phyloP scores from a whole-genome alignment of 2,797 vertebrate species.

The Lagocephalus sceleratus region DNA sequence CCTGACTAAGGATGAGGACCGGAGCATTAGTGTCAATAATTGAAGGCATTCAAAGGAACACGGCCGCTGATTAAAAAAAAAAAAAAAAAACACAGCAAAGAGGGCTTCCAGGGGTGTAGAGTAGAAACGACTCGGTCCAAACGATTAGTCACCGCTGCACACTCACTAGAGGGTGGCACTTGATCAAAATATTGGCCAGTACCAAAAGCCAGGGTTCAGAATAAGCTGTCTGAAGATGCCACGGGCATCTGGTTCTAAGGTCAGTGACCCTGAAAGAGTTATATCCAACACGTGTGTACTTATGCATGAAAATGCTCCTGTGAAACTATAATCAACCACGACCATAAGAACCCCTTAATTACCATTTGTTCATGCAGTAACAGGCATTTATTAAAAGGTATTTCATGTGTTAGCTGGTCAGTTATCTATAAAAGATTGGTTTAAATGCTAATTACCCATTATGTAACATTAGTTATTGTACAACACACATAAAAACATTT shows the following conservation, averaged over 20 bases:
- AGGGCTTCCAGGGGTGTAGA: conserved; percentile 20
- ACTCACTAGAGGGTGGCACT: conserved; percentile 12
- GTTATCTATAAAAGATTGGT: too few species aligned
- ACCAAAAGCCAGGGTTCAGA: background rate
- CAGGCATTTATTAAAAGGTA: too few species aligned
- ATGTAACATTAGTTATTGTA: background rate
- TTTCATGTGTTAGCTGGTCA: too few species aligned
- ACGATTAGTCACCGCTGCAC: conserved; percentile 26
- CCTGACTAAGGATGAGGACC: conserved; percentile 32
- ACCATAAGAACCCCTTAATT: too few species aligned
- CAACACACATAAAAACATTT: background rate
- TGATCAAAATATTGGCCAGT: conserved; percentile 4
- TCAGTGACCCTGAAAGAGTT: background rate
- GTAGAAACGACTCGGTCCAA: conserved; percentile 11
- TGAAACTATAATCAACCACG: background rate
- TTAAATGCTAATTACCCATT: too few species aligned
- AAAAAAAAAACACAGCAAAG: conserved; percentile 10
- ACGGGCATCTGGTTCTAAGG: background rate
- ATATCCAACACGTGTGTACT: too few species aligned
- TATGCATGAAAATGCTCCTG: background rate
- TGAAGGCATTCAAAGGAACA: conserved; percentile 43
- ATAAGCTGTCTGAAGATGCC: background rate
- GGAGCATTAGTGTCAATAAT: conserved; percentile 55
- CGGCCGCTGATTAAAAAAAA: conserved; percentile 30
- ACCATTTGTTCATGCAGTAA: too few species aligned